These are phyloP conservation scores for Acyrthosiphon pisum DNA, from an alignment of 1,140 invertebrate species.

Conservation along the genomic window DNA sequence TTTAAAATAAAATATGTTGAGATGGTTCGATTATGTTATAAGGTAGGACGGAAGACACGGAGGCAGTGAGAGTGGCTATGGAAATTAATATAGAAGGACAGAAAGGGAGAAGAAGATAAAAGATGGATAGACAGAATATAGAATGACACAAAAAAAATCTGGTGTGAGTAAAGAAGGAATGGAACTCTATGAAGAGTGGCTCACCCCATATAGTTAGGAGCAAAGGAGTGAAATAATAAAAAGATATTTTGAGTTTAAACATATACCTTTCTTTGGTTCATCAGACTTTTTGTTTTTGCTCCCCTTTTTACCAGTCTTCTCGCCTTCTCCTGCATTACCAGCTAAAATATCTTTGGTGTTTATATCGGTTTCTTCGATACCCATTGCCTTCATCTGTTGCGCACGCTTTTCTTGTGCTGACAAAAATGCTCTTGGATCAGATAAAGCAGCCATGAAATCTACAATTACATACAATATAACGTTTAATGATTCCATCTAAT, in stretches of 20 bases:
- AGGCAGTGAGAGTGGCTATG: not conserved
- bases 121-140: no score
- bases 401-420: constrained; percentile 87
- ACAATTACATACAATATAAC: constrained; percentile 18
- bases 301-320: constrained; percentile 66
- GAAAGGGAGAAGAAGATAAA: not conserved
- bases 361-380: constrained; percentile 84
- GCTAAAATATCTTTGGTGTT: constrained; percentile 64
- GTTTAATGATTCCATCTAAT: not conserved
- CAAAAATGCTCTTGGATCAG: constrained; percentile 92
- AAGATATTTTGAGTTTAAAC: not conserved
- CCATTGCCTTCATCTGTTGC: constrained; percentile 92
- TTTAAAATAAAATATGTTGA: not conserved
- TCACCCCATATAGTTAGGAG: not conserved
- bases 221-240: not conserved
- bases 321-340: constrained; percentile 65
- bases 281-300: constrained; percentile 65
- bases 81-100: not conserved
- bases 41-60: not conserved
- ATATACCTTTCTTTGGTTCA: constrained; percentile 73
- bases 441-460: constrained; percentile 98
- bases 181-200: not conserved
- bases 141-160: no score
- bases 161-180: no score
- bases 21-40: not conserved